Base-by-base conservation (phyloP, 2,797 vertebrate species). In the Lophotriccus pileatus region DNA sequence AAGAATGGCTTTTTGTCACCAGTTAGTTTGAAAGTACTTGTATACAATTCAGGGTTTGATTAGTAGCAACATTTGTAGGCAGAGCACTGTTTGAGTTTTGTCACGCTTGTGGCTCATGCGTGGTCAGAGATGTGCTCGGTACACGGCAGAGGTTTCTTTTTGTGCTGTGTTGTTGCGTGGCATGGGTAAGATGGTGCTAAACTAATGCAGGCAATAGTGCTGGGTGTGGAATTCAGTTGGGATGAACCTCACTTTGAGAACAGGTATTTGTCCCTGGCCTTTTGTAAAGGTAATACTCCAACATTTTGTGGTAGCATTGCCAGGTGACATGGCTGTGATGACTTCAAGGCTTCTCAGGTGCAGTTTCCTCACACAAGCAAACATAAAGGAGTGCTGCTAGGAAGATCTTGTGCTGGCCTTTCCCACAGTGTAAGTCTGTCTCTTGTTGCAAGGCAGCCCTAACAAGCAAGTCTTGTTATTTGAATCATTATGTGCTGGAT, bases 91-190 rank as follows among this genome's bases (percentile, higher is more conserved):
- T 62, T 67, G 36, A 70, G 21, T 63, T 76, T 55, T 90, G 62
- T 76, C 47, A 41, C 13, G 6, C 22, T 58, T 72, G 32, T 0
- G 2, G 37, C 25, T 82, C 12, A 1, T 49, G 7, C 17, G 37
- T 74, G 82, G 55, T 66, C n/a, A 78, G 67, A 50, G 5, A 25
- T 13, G 44, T 41, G 28, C 25, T 92, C 21, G 46, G n/a, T 44
- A 15, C 4, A 1, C 28, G 13, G 23, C 27, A 46, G 73, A 83
- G 44, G 15, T 41, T 76, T 79, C 2, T 27, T 75, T 69, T 22
- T 36, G 10, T 59, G 11, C 39, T 30, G 0, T 32, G 8, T 39
- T 39, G 14, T 15, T 17, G 30, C 22, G 6, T 8, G 20, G 7
- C 32, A 4, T 55, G 50, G 22, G 9, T 43, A 44, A 58, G n/a